Conservation (phyloP, 37 sponge, comb jelly and placozoan species). For the Halichondria panicea region DNA sequence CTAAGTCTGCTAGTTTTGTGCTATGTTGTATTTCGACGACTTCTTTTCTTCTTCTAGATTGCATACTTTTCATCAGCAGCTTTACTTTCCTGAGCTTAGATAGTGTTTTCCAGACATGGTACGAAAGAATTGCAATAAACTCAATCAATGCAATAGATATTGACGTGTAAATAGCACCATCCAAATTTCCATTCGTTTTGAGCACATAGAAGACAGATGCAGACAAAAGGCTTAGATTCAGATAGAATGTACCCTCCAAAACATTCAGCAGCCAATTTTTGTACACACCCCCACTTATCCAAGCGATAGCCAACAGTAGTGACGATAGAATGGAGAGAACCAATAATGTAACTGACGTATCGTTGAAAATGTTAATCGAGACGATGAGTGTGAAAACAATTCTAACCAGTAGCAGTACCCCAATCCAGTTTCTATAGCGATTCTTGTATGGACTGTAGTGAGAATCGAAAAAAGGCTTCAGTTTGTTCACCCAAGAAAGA, state of each 20-base stretch:
- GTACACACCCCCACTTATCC: slow-evolving; percentile 13
- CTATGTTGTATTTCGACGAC: no score
- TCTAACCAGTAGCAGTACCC: not conserved
- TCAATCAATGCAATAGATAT: no score
- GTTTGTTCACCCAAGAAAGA: slow-evolving; percentile 3
- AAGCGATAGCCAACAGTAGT: not conserved
- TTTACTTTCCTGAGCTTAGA: no score
- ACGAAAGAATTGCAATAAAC: no score
- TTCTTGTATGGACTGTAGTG: not conserved
- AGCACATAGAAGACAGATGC: not conserved
- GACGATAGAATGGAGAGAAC: not conserved
- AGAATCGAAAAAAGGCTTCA: slow-evolving; percentile 13
- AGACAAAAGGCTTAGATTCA: slow-evolving; percentile 2
- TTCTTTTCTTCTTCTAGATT: no score
- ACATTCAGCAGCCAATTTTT: not conserved
- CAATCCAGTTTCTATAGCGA: not conserved
- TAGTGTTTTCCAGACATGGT: no score
- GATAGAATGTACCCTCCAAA: slow-evolving; percentile 10
- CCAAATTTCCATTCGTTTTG: no score
- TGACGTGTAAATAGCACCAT: no score
- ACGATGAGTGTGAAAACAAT: not conserved
- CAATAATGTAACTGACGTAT: not conserved
- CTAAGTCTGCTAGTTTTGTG: no score
- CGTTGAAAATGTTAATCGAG: not conserved
- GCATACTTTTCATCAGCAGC: no score